Evolutionary conservation across 2,888 invertebrate genomes (phyloP).

Genomic region (Phymatocera aterrima): DNA sequence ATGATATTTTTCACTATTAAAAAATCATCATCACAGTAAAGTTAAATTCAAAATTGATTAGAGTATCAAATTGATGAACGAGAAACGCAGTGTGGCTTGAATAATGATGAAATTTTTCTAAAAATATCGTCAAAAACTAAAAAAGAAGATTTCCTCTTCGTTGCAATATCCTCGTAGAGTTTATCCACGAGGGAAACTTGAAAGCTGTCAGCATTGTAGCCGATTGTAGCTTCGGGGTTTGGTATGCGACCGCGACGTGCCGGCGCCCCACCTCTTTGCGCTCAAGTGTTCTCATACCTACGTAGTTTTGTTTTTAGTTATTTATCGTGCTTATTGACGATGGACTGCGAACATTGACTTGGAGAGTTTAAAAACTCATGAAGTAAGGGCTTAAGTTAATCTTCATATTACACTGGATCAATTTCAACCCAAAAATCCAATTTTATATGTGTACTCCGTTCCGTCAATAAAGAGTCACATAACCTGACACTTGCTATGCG

Average conservation of each 20-base stretch:
- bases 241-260: slow-evolving; percentile 53
- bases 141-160: slow-evolving; percentile 10
- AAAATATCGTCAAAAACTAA: background rate
- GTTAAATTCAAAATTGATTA: background rate
- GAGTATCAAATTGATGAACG: background rate
- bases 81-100: background rate
- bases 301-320: slow-evolving; percentile 26
- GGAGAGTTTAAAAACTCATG: slow-evolving; percentile 45
- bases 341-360: slow-evolving; percentile 54
- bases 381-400: slow-evolving; percentile 52
- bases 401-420: too few relatives aligned
- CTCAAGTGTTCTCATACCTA: slow-evolving; percentile 7
- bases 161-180: slow-evolving; percentile 44
- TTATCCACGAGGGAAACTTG: slow-evolving; percentile 46
- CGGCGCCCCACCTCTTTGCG: slow-evolving; percentile 59
- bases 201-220: slow-evolving; percentile 48
- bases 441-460: background rate
- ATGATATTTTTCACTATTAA: background rate
- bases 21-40: slow-evolving; percentile 15
- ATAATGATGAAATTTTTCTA: background rate
- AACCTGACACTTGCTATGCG: background rate
- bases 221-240: background rate
- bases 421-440: background rate
- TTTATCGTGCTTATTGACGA: slow-evolving; percentile 42
- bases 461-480: background rate